A percentile compares a stretch with the other conserved stretches of the same genome.
phyloP scores from a whole-genome alignment of 1,140 invertebrate genomes.

The Philaenus spumarius region DNA sequence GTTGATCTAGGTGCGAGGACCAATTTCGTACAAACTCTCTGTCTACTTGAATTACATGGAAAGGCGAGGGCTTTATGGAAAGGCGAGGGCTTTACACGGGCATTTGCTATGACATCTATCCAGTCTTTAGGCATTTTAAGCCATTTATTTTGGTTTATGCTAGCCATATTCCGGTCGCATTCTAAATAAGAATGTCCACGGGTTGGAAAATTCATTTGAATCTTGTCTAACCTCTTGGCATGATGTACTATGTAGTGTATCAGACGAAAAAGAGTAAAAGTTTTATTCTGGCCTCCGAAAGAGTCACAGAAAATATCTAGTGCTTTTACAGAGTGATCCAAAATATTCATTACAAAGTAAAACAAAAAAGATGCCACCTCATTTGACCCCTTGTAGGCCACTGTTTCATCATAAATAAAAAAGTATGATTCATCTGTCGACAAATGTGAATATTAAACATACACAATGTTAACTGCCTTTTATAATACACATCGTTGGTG shows the following conservation, averaged over 20 bases:
- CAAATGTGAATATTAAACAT: no score
- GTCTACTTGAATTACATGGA: slow-evolving; percentile 16
- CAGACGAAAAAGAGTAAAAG: slow-evolving; percentile 11
- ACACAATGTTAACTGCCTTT: no score
- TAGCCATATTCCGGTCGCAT: slow-evolving; percentile 17
- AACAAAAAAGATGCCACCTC: no score
- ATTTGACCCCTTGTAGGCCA: no score
- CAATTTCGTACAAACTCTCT: slow-evolving; percentile 16
- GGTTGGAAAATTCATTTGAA: slow-evolving; percentile 17
- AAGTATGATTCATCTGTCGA: no score
- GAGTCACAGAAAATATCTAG: slow-evolving; percentile 16
- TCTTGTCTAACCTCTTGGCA: slow-evolving; percentile 5
- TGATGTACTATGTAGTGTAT: slow-evolving; percentile 22
- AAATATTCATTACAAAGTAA: slow-evolving; percentile 16
- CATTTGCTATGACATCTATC: slow-evolving; percentile 9
- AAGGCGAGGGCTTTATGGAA: slow-evolving; percentile 25
- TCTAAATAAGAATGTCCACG: slow-evolving; percentile 27
- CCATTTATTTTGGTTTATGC: slow-evolving; percentile 6
- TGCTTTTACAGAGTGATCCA: slow-evolving; percentile 4
- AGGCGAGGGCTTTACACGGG: no score
- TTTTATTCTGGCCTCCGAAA: slow-evolving; percentile 3
- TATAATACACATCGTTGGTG: no score
- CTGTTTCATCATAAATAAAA: no score
- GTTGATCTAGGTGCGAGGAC: background rate
- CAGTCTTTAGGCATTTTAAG: slow-evolving; percentile 15